Base-by-base conservation (phyloP, 2,888 invertebrate genomes). In the Papilio gigon region DNA sequence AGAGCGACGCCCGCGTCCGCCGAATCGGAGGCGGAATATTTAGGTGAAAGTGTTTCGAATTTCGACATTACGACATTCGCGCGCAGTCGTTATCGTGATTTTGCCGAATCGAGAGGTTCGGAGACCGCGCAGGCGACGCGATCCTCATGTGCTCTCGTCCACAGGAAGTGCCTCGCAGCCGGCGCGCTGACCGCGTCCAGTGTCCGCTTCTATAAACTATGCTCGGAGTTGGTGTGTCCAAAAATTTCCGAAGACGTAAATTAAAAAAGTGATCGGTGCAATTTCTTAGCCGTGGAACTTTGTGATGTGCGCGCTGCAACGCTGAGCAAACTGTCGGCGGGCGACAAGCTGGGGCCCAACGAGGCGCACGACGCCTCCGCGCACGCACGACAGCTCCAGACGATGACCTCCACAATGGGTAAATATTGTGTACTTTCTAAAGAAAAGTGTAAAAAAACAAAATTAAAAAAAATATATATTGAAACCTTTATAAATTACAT, bases 31-130 rank as follows among this genome's bases (percentile, higher is more conserved):
- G 85, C 91, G 90, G 91, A 90, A 92, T 92, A 92, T 92, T 92
- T 92, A 92, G 92, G 92, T 91, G 92, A 92, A 92, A 92, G 92
- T 92, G 90, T 92, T 92, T 92, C 92, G 89, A 92, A 92, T 92
- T 92, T 92, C 91, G 91, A 86, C 90, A 90, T 91, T 90, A 91
- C 91, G 90, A 92, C 91, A 92, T 91, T 91, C 83, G 90, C 89
- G 91, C 90, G 89, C 92, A 92, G 92, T 92, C 89, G 90, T 92
- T 92, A 92, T 92, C 91, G 92, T 89, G 91, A 89, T 89, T 92
- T 89, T 89, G 92, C 90, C 91, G 92, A 92, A 92, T 86, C 90
- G 83, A 90, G 91, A 90, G 89, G 92, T 88, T 89, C 84, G 82
- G 80, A 78, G 80, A 81, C 84, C 84, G 86, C 87, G 84, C 83